Percentiles rank a stretch among this genome's conserved stretches.
These are phyloP conservation scores for Azemiops feae DNA, from an alignment of 2,113 vertebrate genomes.

Conservation along the genomic window DNA sequence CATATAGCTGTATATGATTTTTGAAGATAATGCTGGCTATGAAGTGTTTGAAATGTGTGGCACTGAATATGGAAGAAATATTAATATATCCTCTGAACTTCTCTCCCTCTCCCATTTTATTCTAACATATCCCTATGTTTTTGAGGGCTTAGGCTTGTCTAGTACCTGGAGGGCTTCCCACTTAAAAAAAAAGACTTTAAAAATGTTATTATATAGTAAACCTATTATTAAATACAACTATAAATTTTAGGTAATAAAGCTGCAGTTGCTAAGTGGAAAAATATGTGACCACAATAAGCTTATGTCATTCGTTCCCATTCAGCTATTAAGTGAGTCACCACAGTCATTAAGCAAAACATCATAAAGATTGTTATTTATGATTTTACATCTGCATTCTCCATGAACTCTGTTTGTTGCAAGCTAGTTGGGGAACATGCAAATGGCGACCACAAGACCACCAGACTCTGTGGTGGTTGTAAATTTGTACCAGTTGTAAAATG, in stretches of 20 bases:
- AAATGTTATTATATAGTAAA: not conserved
- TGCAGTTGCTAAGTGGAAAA: not conserved
- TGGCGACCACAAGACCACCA: not conserved
- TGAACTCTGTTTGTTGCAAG: not conserved
- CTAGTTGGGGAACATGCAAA: not conserved
- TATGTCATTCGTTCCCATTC: not conserved
- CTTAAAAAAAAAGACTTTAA: not conserved
- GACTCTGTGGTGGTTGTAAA: not conserved
- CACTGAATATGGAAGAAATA: not conserved
- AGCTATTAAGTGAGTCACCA: not conserved
- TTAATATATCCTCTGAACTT: not conserved
- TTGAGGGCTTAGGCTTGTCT: not conserved
- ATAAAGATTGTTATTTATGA: not conserved
- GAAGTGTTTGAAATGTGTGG: not conserved
- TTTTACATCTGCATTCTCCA: not conserved
- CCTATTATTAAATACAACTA: not conserved
- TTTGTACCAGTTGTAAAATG: no score
- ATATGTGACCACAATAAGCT: not conserved
- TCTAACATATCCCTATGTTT: not conserved
- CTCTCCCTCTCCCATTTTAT: not conserved
- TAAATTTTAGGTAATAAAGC: not conserved
- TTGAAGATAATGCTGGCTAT: not conserved
- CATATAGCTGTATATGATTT: not conserved
- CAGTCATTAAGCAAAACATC: not conserved
- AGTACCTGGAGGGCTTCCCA: not conserved